phyloP scores from a whole-genome alignment of 1,140 invertebrate genomes.

The Heliconius nattereri region DNA sequence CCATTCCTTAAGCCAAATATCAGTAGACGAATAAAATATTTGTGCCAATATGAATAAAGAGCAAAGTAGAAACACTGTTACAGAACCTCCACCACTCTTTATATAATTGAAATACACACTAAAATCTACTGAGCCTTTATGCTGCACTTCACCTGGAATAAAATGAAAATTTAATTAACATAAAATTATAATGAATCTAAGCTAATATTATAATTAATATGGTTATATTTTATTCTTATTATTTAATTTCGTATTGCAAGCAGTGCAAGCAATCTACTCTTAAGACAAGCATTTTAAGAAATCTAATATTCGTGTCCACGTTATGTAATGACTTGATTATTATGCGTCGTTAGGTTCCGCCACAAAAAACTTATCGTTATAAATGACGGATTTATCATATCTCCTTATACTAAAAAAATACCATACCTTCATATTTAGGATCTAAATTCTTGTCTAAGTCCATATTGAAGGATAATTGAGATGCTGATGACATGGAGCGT shows the following conservation, averaged over 20 bases:
- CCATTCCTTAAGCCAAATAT: constrained; percentile 76
- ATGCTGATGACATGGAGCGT: constrained; percentile 69
- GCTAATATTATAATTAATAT: no score
- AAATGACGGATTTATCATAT: no score
- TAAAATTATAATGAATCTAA: no score
- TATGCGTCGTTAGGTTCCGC: not conserved
- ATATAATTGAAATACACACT: constrained; percentile 82
- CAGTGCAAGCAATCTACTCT: no score
- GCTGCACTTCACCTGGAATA: constrained; percentile 64
- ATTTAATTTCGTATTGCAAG: no score
- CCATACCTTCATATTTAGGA: constrained; percentile 57
- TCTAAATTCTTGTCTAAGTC: constrained; percentile 62
- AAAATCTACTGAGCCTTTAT: constrained; percentile 68
- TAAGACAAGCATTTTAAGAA: no score
- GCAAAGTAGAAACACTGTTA: constrained; percentile 76
- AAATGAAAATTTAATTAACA: not conserved
- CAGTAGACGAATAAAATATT: constrained; percentile 68
- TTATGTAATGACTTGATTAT: not conserved
- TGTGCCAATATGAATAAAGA: constrained; percentile 76
- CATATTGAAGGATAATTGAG: constrained; percentile 69
- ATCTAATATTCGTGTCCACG: no score
- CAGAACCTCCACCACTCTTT: constrained; percentile 78
- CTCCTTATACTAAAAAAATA: not conserved
- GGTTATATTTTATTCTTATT: no score
- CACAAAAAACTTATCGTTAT: no score